Conservation (phyloP, 2,888 invertebrate species). For the Synergus itoensis region DNA sequence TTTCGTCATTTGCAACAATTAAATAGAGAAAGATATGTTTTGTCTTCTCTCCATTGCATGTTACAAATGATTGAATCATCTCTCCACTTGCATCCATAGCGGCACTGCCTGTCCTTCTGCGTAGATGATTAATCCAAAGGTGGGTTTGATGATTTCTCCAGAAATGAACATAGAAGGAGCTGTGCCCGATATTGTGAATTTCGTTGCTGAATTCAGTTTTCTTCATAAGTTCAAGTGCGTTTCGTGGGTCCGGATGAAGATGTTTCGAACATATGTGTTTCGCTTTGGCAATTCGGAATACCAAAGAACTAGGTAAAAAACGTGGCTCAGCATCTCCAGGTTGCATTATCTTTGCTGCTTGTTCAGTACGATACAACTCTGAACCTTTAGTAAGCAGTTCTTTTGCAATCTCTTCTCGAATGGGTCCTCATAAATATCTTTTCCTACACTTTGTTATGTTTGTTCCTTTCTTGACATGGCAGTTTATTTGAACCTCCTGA, state of each 20-base stretch:
- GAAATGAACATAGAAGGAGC: neutral
- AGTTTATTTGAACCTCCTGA: neutral
- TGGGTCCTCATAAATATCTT: too few species aligned
- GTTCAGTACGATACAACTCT: neutral
- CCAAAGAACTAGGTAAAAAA: conserved; percentile 4
- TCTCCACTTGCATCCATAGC: conserved; percentile 55
- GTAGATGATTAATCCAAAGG: neutral
- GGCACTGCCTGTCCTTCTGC: conserved; percentile 3
- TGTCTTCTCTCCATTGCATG: conserved; percentile 44
- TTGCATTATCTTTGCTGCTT: conserved; percentile 39
- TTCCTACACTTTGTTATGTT: too few species aligned
- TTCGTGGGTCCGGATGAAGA: conserved; percentile 49
- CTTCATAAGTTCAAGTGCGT: conserved; percentile 29
- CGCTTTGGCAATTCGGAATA: conserved; percentile 43
- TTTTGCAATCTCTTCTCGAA: too few species aligned
- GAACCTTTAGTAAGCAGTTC: conserved; percentile 40
- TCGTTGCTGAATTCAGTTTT: neutral
- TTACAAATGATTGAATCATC: conserved; percentile 49
- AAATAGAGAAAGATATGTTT: conserved; percentile 54
- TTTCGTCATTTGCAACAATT: conserved; percentile 44
- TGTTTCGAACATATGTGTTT: conserved; percentile 25
- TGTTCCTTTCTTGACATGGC: conserved; percentile 11
- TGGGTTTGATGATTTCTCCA: neutral
- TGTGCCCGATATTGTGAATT: neutral
- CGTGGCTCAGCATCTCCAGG: conserved; percentile 46